These are phyloP conservation scores for Diogma glabrata DNA, from an alignment of 2,888 invertebrate species.

Conservation along the genomic window DNA sequence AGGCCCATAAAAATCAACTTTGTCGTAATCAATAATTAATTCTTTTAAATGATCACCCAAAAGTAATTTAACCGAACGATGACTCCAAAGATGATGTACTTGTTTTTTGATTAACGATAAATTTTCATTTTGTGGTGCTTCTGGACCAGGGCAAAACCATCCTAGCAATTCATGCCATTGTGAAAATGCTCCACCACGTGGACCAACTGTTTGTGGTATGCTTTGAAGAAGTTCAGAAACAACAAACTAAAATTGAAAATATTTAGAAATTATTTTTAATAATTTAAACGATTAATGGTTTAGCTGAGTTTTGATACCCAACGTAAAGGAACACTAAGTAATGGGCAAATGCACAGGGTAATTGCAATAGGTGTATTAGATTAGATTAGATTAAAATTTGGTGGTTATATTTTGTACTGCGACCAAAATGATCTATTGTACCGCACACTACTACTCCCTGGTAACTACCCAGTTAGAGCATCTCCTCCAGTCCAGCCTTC, in stretches of 20 bases:
- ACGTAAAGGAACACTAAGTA: too few species aligned
- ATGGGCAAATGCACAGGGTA: too few species aligned
- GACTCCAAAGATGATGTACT: conserved; percentile 42
- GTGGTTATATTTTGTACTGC: too few species aligned
- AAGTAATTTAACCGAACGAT: conserved; percentile 42
- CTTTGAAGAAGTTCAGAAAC: conserved; percentile 76
- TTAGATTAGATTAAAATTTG: too few species aligned
- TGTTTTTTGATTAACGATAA: conserved; percentile 38
- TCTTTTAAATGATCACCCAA: conserved; percentile 33
- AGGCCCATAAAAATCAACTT: conserved; percentile 33
- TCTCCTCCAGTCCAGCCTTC: too few species aligned
- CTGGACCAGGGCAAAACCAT: conserved; percentile 68
- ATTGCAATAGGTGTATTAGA: not conserved
- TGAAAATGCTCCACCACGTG: conserved; percentile 80
- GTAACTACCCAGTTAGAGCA: too few species aligned
- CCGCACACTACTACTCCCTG: too few species aligned
- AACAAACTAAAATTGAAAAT: conserved; percentile 50
- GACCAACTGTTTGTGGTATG: conserved; percentile 85
- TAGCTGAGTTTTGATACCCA: too few species aligned
- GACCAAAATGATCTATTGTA: too few species aligned
- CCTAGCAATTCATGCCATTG: conserved; percentile 98
- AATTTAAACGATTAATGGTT: too few species aligned
- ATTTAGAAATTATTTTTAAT: not conserved
- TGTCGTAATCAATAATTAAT: conserved; percentile 31
- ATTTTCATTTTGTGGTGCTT: conserved; percentile 35